A percentile compares a stretch with the other conserved stretches of the same genome.
phyloP scores from a whole-genome alignment of 92 coral and sea anemone genomes.

The Bergia sp. region DNA sequence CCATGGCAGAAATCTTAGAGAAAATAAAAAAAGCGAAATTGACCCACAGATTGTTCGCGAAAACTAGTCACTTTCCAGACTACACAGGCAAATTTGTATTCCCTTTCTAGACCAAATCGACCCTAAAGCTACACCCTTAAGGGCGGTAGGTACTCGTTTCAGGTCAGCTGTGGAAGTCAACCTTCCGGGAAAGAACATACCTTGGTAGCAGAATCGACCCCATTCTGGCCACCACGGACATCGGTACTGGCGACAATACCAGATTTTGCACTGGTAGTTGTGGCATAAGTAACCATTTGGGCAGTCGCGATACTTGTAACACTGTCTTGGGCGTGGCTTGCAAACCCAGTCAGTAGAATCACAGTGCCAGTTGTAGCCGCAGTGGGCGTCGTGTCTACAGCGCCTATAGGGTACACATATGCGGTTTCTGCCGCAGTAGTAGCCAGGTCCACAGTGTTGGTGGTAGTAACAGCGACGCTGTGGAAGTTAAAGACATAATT shows the following conservation, averaged over 20 bases:
- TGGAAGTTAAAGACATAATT: too few relatives aligned
- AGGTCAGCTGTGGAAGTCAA: too few relatives aligned
- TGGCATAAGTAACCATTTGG: constrained; percentile 6
- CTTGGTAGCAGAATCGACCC: constrained; percentile 27
- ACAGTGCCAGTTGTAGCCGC: constrained; percentile 6
- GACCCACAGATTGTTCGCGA: too few relatives aligned
- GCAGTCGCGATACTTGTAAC: constrained; percentile 12
- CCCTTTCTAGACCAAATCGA: too few relatives aligned
- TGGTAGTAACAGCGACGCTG: neutral
- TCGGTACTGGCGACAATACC: constrained; percentile 8
- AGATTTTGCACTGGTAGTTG: neutral
- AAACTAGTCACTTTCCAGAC: too few relatives aligned
- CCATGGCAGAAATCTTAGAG: too few relatives aligned
- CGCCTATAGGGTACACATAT: neutral
- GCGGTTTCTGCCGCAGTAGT: neutral
- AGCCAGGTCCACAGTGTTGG: neutral
- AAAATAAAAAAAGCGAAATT: too few relatives aligned
- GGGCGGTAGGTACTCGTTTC: too few relatives aligned
- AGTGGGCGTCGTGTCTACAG: neutral
- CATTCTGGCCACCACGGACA: constrained; percentile 2
- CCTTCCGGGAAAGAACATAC: neutral
- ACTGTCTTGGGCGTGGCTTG: constrained; percentile 20
- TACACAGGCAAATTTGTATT: too few relatives aligned
- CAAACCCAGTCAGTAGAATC: constrained; percentile 14
- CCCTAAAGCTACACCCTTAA: too few relatives aligned